Base-by-base conservation (phyloP, 2,888 invertebrate genomes). In the Nomada lathburiana region DNA sequence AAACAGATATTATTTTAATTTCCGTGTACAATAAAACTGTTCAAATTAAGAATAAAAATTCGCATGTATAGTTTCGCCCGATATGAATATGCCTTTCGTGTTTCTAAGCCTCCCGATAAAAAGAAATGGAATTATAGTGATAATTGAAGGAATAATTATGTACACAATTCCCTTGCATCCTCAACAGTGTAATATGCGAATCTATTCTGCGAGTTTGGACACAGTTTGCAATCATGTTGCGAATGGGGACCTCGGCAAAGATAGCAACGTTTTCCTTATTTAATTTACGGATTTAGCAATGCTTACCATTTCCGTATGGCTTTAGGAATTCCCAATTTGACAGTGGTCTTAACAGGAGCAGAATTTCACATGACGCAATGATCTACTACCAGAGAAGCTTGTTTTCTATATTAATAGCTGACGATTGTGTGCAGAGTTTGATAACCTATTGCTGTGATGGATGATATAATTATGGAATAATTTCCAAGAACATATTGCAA, bases 191-290 rank as follows among this genome's bases (percentile, higher is more conserved):
- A 57, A 26, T 57, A 18, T 26, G 26, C 29, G 18, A 50, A 36
- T 36, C 36, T 36, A 36, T 36, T 36, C 36, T 36, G 36, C 36
- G 7, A 0, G 36, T 36, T 36, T 36, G 36, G 16, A 47, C 16
- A 16, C 47, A 16, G 2, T 47, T 47, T 16, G 13, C 3, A 47
- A 3, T 16, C 10, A 47, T 16, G 47, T 47, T 16, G 26, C 3
- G 2, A 59, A 26, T 16, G 2, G 23, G 5, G 1, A 57, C 11
- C 11, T 59, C 23, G 9, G 10, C 4, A 20, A 47, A 13, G 26
- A 20, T 64, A 42, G 52, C 10, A 60, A 65, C 18, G 53, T 55
- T 67, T 73, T 62, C 57, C 62, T 62, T 36, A 29, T 47, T 72
- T 47, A 3, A 23, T n/a, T 36, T 18, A 59, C 23, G 1, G 13